phyloP scores from a whole-genome alignment of 30 jellyfish, hydroid and myxozoan species.

The Hydractinia symbiolongicarpus region DNA sequence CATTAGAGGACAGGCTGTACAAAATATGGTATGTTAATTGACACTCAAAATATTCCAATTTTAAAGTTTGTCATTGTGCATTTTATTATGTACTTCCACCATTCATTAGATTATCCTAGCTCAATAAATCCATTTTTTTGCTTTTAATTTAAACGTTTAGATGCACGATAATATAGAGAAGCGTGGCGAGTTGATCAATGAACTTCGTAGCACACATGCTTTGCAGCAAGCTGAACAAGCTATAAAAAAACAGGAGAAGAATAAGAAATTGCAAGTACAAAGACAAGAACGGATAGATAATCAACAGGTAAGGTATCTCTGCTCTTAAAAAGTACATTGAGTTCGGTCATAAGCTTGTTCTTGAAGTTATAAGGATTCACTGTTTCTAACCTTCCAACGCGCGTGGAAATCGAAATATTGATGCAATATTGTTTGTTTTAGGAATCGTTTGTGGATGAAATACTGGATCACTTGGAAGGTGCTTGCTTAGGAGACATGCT shows the following conservation, averaged over 20 bases:
- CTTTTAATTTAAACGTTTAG: conserved; percentile 21
- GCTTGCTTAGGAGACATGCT: conserved; percentile 75
- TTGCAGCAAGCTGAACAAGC: conserved; percentile 78
- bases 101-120: neutral
- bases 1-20: conserved; percentile 93
- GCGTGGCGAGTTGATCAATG: conserved; percentile 81
- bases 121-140: neutral
- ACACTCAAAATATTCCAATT: neutral
- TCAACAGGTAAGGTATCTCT: conserved; percentile 54
- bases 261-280: conserved; percentile 53
- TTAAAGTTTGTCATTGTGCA: neutral
- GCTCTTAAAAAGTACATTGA: neutral
- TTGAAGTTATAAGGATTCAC: too few relatives aligned
- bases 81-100: too few relatives aligned
- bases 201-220: conserved; percentile 97
- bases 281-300: conserved; percentile 65
- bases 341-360: too few relatives aligned
- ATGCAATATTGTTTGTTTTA: conserved; percentile 5
- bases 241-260: conserved; percentile 53
- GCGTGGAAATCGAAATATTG: too few relatives aligned
- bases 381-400: too few relatives aligned
- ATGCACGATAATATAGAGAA: conserved; percentile 85
- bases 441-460: conserved; percentile 79
- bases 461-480: conserved; percentile 68
- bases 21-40: conserved; percentile 59